Percentiles rank a stretch among this genome's conserved stretches.
phyloP scores from a whole-genome alignment of 2,888 invertebrate species.

The Xylocampa areola region DNA sequence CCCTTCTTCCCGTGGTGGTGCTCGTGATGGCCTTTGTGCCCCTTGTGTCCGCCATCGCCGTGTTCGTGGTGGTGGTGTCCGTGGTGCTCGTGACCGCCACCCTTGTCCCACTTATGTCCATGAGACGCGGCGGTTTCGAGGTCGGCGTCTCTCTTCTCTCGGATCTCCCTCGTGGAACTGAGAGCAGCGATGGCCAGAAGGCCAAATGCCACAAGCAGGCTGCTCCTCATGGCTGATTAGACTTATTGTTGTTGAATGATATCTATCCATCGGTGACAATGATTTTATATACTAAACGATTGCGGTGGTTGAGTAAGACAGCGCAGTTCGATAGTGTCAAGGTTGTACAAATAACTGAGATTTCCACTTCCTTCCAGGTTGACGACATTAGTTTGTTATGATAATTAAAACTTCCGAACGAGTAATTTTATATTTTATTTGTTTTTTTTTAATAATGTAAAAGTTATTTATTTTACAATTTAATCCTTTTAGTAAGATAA shows the following conservation, averaged over 20 bases:
- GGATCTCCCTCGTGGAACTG: slow-evolving; percentile 84
- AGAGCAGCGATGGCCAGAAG: slow-evolving; percentile 86
- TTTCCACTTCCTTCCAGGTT: slow-evolving; percentile 75
- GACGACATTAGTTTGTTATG: slow-evolving; percentile 28
- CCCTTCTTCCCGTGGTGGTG: slow-evolving; percentile 92
- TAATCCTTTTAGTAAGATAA: too few species aligned
- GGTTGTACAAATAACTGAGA: slow-evolving; percentile 70
- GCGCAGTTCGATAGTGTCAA: slow-evolving; percentile 74
- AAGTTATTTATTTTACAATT: too few species aligned
- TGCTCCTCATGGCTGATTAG: slow-evolving; percentile 78
- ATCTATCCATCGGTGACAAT: slow-evolving; percentile 68
- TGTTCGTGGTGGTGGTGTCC: slow-evolving; percentile 91
- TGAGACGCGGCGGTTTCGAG: slow-evolving; percentile 86
- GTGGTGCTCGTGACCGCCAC: slow-evolving; percentile 91
- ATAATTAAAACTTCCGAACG: slow-evolving; percentile 35
- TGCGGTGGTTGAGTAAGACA: slow-evolving; percentile 75
- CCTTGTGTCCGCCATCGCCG: slow-evolving; percentile 92
- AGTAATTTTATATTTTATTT: background rate
- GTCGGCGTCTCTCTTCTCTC: slow-evolving; percentile 85
- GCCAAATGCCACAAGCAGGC: slow-evolving; percentile 77
- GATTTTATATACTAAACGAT: slow-evolving; percentile 82
- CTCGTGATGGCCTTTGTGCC: slow-evolving; percentile 92
- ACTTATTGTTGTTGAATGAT: slow-evolving; percentile 79
- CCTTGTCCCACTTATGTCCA: slow-evolving; percentile 80
- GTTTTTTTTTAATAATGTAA: background rate